A percentile compares a stretch with the other conserved stretches of the same genome.
Conservation (phyloP, 1,140 invertebrate genomes). For the Pogonognathellus flavescens region DNA sequence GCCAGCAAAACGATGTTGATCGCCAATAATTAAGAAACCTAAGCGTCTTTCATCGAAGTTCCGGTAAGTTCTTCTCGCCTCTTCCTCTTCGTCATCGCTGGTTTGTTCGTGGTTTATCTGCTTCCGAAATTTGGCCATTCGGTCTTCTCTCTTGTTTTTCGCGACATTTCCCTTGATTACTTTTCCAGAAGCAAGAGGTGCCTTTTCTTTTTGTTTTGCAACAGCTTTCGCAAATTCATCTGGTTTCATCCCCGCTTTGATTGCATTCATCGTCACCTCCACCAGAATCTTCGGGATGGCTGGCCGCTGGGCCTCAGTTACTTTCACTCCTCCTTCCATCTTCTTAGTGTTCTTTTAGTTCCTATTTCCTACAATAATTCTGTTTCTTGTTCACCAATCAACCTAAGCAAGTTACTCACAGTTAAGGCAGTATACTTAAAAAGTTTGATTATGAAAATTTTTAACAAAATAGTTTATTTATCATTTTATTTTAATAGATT, state of each 20-base stretch:
- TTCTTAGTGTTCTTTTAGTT: not conserved
- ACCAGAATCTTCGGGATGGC: constrained; percentile 58
- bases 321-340: not conserved
- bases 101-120: not conserved
- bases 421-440: no score
- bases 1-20: constrained; percentile 62
- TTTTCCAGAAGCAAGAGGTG: not conserved
- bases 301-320: constrained; percentile 21
- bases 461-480: no score
- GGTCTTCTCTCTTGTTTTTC: constrained; percentile 2
- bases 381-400: no score
- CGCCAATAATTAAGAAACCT: constrained; percentile 62
- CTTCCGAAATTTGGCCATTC: not conserved
- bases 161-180: not conserved
- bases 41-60: constrained; percentile 61
- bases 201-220: constrained; percentile 39
- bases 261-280: constrained; percentile 56
- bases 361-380: not conserved
- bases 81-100: not conserved
- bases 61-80: constrained; percentile 44
- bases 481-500: no score
- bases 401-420: no score
- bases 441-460: no score
- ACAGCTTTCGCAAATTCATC: constrained; percentile 52
- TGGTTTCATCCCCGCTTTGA: constrained; percentile 61